These are phyloP conservation scores for Zaprionus kolodkinae DNA, from an alignment of 1,140 invertebrate genomes.

Conservation along the genomic window DNA sequence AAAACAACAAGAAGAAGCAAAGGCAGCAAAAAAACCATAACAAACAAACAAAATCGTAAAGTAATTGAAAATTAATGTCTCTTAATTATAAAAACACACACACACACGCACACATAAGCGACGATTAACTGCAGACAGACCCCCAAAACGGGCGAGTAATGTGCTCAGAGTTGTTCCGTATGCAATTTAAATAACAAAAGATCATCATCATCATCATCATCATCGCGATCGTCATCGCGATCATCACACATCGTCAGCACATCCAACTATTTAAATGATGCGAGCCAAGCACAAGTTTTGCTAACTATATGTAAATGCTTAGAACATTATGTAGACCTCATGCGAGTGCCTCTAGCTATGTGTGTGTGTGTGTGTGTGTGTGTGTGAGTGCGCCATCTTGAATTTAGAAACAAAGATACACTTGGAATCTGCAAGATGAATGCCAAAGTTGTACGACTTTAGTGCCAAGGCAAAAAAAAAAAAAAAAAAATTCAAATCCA, in stretches of 20 bases:
- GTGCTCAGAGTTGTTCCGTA: conserved; percentile 58
- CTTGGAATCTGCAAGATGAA: conserved; percentile 67
- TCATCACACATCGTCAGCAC: background rate
- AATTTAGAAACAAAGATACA: conserved; percentile 41
- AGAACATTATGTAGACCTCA: conserved; percentile 55
- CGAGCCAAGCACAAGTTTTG: conserved; percentile 18
- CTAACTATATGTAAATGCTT: conserved; percentile 53
- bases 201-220: background rate
- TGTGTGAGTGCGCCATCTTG: conserved; percentile 37
- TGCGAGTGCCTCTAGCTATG: conserved; percentile 20
- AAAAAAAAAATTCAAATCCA: conserved; percentile 63
- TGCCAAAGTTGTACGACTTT: conserved; percentile 79
- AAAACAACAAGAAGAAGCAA: conserved; percentile 9
- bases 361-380: conserved; percentile 28
- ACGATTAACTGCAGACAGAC: conserved; percentile 20
- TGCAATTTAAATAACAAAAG: conserved; percentile 81
- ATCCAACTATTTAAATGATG: conserved; percentile 38
- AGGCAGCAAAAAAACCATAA: background rate
- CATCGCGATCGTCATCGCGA: background rate
- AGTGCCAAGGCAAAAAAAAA: conserved; percentile 73
- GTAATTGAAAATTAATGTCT: conserved; percentile 54
- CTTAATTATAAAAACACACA: conserved; percentile 27
- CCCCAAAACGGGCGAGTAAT: conserved; percentile 25
- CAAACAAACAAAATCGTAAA: conserved; percentile 22
- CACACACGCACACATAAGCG: background rate